These are phyloP conservation scores for Notolepis coatsorum DNA, from an alignment of 2,797 vertebrate species.

Conservation along the genomic window DNA sequence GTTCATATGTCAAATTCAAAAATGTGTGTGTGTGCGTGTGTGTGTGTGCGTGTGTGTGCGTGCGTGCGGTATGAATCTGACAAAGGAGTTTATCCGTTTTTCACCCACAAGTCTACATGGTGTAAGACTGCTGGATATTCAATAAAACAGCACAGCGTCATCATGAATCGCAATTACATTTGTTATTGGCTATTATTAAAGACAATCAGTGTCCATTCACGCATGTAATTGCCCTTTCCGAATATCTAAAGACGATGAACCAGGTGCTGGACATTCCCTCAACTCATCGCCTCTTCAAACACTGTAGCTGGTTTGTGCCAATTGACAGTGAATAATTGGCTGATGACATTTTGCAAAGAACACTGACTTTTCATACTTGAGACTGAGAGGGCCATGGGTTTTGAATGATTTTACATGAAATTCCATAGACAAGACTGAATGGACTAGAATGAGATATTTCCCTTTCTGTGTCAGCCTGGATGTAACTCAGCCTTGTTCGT, in stretches of 20 bases:
- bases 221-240: constrained; percentile 41
- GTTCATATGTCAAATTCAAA: background rate
- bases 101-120: background rate
- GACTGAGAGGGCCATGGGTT: too few species aligned
- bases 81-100: background rate
- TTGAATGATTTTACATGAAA: too few species aligned
- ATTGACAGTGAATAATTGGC: constrained; percentile 26
- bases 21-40: too few species aligned
- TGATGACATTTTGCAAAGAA: background rate
- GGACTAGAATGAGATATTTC: too few species aligned
- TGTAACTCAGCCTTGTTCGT: too few species aligned
- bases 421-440: too few species aligned
- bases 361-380: too few species aligned
- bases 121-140: background rate
- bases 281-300: constrained; percentile 16
- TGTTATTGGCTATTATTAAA: constrained; percentile 23
- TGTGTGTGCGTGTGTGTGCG: too few species aligned
- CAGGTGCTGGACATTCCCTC: constrained; percentile 16
- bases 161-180: constrained; percentile 36
- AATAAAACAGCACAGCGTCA: background rate
- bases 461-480: too few species aligned
- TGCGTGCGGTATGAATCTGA: background rate
- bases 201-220: constrained; percentile 31
- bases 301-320: background rate
- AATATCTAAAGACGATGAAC: constrained; percentile 29